phyloP scores from a whole-genome alignment of 2,888 invertebrate species.

The Suillia variegata region DNA sequence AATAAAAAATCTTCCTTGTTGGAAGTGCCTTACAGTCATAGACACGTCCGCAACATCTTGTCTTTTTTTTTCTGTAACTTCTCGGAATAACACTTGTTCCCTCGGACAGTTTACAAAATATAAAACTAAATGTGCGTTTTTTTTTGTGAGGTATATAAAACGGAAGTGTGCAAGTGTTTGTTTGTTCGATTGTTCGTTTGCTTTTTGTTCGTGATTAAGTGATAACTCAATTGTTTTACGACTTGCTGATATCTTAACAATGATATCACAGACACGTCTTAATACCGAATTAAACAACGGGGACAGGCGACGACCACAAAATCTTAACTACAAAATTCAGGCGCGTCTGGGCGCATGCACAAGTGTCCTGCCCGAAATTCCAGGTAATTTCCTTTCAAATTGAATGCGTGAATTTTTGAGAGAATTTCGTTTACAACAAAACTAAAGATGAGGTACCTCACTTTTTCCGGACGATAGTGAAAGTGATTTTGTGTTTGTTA shows the following conservation, averaged over 20 bases:
- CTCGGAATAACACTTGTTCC: too few relatives aligned
- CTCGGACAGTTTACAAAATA: too few relatives aligned
- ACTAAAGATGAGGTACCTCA: too few relatives aligned
- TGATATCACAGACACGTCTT: not conserved
- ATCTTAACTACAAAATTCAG: not conserved
- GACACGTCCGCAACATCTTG: too few relatives aligned
- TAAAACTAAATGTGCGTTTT: conserved; percentile 1
- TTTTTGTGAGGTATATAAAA: conserved; percentile 27
- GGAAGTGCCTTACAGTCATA: conserved; percentile 29
- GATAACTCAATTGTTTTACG: not conserved
- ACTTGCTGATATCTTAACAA: not conserved
- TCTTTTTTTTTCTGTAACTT: too few relatives aligned
- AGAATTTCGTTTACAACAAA: not conserved
- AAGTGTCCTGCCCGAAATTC: not conserved
- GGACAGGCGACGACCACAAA: too few relatives aligned
- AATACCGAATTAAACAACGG: too few relatives aligned
- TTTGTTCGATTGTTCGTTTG: not conserved
- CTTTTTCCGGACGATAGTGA: not conserved
- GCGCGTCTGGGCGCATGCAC: not conserved
- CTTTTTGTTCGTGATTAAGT: not conserved
- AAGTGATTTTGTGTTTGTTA: not conserved
- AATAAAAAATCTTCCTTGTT: too few relatives aligned
- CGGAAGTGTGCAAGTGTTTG: not conserved
- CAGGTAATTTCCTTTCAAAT: not conserved
- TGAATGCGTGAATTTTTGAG: conserved; percentile 1